Conservation (phyloP, 1,140 invertebrate species). For the Diachasma alloeum region DNA sequence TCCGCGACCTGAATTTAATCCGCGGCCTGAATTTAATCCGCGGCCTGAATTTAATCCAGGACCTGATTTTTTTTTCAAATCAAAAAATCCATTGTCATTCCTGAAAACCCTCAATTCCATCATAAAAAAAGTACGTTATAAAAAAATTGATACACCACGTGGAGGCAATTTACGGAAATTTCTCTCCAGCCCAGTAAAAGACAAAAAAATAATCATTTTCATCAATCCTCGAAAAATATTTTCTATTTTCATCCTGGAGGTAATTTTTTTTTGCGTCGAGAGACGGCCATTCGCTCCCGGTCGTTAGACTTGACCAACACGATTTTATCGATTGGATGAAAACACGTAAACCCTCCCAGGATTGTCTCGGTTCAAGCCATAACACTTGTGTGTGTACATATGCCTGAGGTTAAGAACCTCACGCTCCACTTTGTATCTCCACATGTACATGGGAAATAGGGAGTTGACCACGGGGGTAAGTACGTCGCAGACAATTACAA, state of each 20-base stretch:
- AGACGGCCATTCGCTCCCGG: constrained; percentile 17
- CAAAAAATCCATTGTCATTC: too few relatives aligned
- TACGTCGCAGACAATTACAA: neutral
- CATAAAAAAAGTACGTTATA: too few relatives aligned
- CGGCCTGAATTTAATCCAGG: too few relatives aligned
- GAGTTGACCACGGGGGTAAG: neutral
- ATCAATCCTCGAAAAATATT: neutral
- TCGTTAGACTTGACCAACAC: constrained; percentile 42
- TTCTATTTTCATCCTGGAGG: neutral
- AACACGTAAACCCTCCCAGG: constrained; percentile 19
- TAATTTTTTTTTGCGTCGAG: neutral
- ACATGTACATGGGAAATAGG: neutral
- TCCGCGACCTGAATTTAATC: too few relatives aligned
- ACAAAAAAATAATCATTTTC: too few relatives aligned
- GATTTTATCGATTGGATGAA: constrained; percentile 51
- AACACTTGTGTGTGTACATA: constrained; percentile 27
- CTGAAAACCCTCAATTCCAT: too few relatives aligned
- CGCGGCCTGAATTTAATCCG: too few relatives aligned
- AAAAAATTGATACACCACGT: too few relatives aligned
- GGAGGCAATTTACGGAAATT: too few relatives aligned
- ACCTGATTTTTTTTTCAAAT: too few relatives aligned
- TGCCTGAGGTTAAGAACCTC: constrained; percentile 61
- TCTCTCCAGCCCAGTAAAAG: too few relatives aligned
- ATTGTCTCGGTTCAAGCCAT: constrained; percentile 18
- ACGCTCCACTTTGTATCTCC: constrained; percentile 50